A percentile compares a stretch with the other conserved stretches of the same genome.
These are phyloP conservation scores for Neoitamus cyanurus DNA, from an alignment of 2,888 invertebrate genomes.

Conservation along the genomic window DNA sequence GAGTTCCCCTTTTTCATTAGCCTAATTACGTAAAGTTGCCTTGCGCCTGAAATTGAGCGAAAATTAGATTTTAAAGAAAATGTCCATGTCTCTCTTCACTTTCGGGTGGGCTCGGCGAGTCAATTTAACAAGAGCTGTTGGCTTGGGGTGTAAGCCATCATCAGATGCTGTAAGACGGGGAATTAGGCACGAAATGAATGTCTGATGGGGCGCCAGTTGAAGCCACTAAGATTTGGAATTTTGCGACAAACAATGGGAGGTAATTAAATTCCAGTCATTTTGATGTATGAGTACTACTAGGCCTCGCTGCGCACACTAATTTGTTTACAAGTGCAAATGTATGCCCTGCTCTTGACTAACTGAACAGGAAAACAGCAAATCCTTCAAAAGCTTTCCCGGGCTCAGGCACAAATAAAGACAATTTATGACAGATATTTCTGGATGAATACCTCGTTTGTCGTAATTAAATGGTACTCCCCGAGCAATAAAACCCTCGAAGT, in stretches of 20 bases:
- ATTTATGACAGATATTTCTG: neutral
- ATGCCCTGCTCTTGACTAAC: neutral
- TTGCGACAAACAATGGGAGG: neutral
- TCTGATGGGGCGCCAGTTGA: constrained; percentile 11
- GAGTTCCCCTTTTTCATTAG: constrained; percentile 8
- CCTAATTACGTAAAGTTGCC: constrained; percentile 11
- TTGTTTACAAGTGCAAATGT: neutral
- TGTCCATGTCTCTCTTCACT: neutral
- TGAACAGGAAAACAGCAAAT: neutral
- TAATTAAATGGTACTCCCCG: neutral
- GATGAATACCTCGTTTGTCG: neutral
- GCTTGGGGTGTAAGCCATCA: neutral
- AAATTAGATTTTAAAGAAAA: constrained; percentile 30
- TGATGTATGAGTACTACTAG: neutral
- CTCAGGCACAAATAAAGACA: neutral
- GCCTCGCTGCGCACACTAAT: neutral
- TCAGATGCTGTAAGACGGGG: constrained; percentile 21
- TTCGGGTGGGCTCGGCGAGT: neutral
- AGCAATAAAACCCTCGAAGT: neutral
- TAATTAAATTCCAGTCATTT: constrained; percentile 31
- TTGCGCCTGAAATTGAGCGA: constrained; percentile 15
- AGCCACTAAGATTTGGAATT: constrained; percentile 1
- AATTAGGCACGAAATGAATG: constrained; percentile 17
- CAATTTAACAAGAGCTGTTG: constrained; percentile 6
- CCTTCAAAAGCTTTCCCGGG: neutral